These are phyloP conservation scores for Ctenomys sociabilis DNA, from an alignment of 2,113 vertebrate species.

Conservation along the genomic window DNA sequence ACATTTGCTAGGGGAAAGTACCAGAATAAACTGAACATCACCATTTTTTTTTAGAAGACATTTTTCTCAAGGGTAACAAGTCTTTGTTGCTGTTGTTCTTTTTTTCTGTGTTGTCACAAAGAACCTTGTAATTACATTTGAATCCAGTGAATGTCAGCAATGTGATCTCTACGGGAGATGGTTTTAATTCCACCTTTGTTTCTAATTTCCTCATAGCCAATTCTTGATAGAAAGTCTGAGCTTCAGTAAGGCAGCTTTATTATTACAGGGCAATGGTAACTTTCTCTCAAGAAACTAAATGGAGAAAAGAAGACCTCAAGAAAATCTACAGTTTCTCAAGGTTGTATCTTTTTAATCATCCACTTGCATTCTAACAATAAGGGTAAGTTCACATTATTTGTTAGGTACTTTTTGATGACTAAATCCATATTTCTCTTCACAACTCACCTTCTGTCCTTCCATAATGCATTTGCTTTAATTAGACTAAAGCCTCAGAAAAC, in stretches of 20 bases:
- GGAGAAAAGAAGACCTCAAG: not conserved
- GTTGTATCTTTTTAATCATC: not conserved
- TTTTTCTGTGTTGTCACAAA: slow-evolving; percentile 29
- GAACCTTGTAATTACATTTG: not conserved
- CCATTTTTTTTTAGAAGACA: slow-evolving; percentile 37
- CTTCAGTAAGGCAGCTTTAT: slow-evolving; percentile 3
- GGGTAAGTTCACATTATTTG: not conserved
- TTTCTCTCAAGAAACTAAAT: slow-evolving; percentile 3
- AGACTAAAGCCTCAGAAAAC: not conserved
- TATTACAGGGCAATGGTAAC: not conserved
- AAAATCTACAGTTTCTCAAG: not conserved
- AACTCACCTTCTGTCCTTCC: not conserved
- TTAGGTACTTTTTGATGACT: not conserved
- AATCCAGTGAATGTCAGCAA: slow-evolving; percentile 34
- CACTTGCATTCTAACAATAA: not conserved
- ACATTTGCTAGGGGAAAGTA: slow-evolving; percentile 29
- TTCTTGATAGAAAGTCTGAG: slow-evolving; percentile 50
- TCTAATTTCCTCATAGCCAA: slow-evolving; percentile 53
- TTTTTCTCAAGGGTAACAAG: not conserved
- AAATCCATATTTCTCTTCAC: not conserved
- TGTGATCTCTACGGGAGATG: slow-evolving; percentile 44
- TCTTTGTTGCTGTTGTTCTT: not conserved
- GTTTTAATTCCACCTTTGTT: slow-evolving; percentile 57
- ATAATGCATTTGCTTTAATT: not conserved
- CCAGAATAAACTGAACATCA: slow-evolving; percentile 53